Evolutionary conservation across 2,888 invertebrate genomes (phyloP).

Genomic region (Polymixis lichenea): DNA sequence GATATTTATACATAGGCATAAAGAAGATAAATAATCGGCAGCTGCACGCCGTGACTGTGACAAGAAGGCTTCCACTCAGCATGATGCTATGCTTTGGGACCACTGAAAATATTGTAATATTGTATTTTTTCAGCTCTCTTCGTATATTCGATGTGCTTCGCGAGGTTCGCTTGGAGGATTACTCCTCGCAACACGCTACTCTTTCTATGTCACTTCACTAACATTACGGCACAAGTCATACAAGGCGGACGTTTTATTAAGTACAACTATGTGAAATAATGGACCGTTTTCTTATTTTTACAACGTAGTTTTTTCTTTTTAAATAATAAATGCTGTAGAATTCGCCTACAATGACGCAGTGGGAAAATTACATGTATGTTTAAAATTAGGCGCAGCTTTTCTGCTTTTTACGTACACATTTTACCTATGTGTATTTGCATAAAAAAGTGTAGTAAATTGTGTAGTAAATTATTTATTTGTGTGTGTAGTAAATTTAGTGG

Average conservation of each 20-base stretch:
- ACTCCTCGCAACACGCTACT: slow-evolving; percentile 98
- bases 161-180: slow-evolving; percentile 99
- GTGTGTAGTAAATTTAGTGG: not conserved
- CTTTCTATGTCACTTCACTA: slow-evolving; percentile 98
- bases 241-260: slow-evolving; percentile 95
- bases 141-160: slow-evolving; percentile 98
- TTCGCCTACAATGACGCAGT: not conserved
- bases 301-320: not conserved
- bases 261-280: slow-evolving; percentile 89
- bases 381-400: not conserved
- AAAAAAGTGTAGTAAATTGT: no score
- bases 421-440: no score
- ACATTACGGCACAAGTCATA: slow-evolving; percentile 96
- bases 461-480: no score
- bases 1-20: no score
- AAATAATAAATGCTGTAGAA: not conserved
- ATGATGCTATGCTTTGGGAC: no score
- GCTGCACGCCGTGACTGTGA: no score
- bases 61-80: no score
- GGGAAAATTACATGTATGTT: not conserved
- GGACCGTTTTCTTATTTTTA: not conserved
- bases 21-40: no score
- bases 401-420: not conserved
- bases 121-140: slow-evolving; percentile 92
- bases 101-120: no score